A percentile compares a stretch with the other conserved stretches of the same genome.
phyloP scores from a whole-genome alignment of 2,888 invertebrate species.

The Luffia ferchaultella region DNA sequence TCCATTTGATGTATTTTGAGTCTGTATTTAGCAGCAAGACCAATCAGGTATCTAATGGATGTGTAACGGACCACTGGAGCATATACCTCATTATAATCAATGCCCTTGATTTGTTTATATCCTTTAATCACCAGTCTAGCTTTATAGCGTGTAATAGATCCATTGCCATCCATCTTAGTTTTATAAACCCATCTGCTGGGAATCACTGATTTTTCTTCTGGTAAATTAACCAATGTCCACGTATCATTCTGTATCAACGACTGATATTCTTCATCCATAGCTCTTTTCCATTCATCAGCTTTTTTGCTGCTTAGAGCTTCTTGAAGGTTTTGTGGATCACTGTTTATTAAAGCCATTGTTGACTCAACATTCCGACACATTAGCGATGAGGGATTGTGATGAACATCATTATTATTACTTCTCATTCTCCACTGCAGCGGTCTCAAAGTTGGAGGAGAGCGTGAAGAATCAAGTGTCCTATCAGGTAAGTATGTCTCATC shows the following conservation, averaged over 20 bases:
- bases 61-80: conserved; percentile 5
- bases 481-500: conserved; percentile 4
- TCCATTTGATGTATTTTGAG: conserved; percentile 8
- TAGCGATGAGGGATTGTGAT: conserved; percentile 5
- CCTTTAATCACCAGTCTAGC: conserved; percentile 8
- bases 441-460: not conserved
- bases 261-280: conserved; percentile 17
- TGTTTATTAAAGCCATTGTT: conserved; percentile 2
- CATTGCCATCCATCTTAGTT: conserved; percentile 14
- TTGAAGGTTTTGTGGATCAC: conserved; percentile 1
- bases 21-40: conserved; percentile 3
- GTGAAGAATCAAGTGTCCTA: not conserved
- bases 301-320: conserved; percentile 12
- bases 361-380: conserved; percentile 6
- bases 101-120: conserved; percentile 3
- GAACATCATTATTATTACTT: conserved; percentile 1
- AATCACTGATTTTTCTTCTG: conserved; percentile 14
- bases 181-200: conserved; percentile 21
- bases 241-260: conserved; percentile 17
- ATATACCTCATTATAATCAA: conserved; percentile 7
- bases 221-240: conserved; percentile 15
- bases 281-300: conserved; percentile 15
- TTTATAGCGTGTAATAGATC: conserved; percentile 11
- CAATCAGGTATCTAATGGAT: conserved; percentile 1
- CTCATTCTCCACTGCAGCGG: not conserved